These are phyloP conservation scores for Brachionus asplanchnoidis DNA, from an alignment of 1,140 invertebrate species.

Conservation along the genomic window DNA sequence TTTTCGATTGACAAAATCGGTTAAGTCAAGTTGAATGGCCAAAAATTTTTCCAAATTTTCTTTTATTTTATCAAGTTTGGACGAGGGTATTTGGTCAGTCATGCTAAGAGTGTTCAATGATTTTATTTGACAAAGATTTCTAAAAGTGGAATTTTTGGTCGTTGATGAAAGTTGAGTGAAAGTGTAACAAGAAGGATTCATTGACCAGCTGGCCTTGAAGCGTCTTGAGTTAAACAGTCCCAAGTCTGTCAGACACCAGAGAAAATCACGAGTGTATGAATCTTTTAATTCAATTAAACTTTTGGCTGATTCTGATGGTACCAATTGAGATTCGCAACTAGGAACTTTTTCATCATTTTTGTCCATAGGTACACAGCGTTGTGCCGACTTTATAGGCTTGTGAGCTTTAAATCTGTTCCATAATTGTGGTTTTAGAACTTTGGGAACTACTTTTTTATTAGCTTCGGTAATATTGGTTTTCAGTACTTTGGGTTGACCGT, in stretches of 20 bases:
- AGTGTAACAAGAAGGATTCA: constrained; percentile 6
- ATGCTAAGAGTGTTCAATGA: not conserved
- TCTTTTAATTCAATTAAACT: constrained; percentile 7
- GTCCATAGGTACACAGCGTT: not conserved
- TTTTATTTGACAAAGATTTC: not conserved
- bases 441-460: not conserved
- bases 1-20: not conserved
- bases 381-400: not conserved
- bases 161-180: not conserved
- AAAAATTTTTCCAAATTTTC: constrained; percentile 1
- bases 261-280: not conserved
- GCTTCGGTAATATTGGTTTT: not conserved
- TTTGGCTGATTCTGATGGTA: not conserved
- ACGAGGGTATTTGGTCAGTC: not conserved
- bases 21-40: not conserved
- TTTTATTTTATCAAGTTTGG: not conserved
- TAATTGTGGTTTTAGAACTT: not conserved
- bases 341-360: not conserved
- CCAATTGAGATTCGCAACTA: not conserved
- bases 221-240: constrained; percentile 15
- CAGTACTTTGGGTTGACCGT: not conserved
- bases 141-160: not conserved
- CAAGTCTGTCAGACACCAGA: not conserved
- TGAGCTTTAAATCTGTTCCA: not conserved
- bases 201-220: not conserved